Conservation (phyloP, 2,113 vertebrate species). For the Rhombomys opimus region DNA sequence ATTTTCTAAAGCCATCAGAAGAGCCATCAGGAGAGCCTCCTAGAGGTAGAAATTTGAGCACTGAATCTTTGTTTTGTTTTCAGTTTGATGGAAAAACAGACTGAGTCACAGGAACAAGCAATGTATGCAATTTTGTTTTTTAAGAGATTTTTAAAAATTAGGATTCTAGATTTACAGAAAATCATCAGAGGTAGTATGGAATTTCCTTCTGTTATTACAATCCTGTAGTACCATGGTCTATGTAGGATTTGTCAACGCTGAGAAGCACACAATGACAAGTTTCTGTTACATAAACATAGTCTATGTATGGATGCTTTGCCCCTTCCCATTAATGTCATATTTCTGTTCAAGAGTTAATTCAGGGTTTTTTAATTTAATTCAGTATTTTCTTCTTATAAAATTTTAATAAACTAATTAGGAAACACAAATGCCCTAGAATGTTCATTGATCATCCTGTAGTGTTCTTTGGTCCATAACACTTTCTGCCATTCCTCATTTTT, state of each 20-base stretch:
- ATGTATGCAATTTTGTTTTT: neutral
- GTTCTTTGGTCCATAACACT: neutral
- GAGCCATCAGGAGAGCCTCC: neutral
- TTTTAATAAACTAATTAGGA: neutral
- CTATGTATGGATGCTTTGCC: neutral
- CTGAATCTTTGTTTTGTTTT: slow-evolving; percentile 31
- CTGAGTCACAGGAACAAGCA: neutral
- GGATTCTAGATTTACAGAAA: neutral
- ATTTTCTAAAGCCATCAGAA: neutral
- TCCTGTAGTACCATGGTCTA: neutral
- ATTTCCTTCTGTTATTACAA: neutral
- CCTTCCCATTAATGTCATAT: neutral
- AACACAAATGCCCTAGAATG: neutral
- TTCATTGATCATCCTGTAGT: neutral
- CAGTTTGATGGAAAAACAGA: slow-evolving; percentile 11
- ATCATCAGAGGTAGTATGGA: neutral
- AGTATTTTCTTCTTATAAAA: neutral
- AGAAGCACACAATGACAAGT: neutral
- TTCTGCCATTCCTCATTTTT: slow-evolving; percentile 17
- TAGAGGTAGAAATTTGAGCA: neutral
- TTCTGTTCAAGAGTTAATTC: neutral
- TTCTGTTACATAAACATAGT: neutral
- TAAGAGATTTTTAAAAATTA: neutral
- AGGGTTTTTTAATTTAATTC: neutral
- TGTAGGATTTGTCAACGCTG: neutral